Evolutionary conservation across 2,888 invertebrate species (phyloP), one percentile per base, ranked within the genome.

Genomic region (Lordiphosa andalusiaca): DNA sequence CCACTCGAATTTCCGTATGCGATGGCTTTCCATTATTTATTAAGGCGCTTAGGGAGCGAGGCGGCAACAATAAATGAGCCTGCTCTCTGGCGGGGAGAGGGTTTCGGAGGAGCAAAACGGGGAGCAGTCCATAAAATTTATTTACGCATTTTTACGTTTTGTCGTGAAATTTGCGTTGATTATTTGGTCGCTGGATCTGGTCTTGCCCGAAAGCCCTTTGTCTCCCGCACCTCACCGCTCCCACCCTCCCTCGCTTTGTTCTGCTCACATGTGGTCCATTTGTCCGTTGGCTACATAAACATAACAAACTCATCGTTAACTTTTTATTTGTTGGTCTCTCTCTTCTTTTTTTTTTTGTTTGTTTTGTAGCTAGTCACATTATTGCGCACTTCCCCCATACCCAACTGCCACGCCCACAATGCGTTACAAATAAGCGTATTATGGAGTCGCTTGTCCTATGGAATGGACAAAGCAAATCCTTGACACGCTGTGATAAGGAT

Each of bases 401-500:
- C 64, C 51, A 33, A 9, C 2, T 21, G 49, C 58, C 62, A 69
- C 84, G 76, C 76, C 80, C 83, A 72, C 63, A 61, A 74, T 65
- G 73, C 84, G 84, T 74, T 85, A 81, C 82, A 84, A 80, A 84
- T 84, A 82, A 84, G 81, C 81, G 81, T 83, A 85, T 81, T 84
- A 84, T 82, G 83, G 75, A 67, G 69, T 63, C 65, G 81, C 75
- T 67, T 75, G 83, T 81, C 75, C 83, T 77, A 59, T 51, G 73
- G 67, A 69, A 74, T 78, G 85, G 73, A 81, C 77, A 84, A 69
- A 77, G 81, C 73, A 86, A 85, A 86, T 86, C 86, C 85, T 84
- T 86, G 84, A 86, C 85, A 84, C 86, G 83, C 83, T 80, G 81
- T 84, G 85, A 85, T 85, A 85, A 85, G 86, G 85, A 85, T 84